Evolutionary conservation across 2,797 vertebrate species (phyloP).

Genomic region (Hypotaenidia philippensis): DNA sequence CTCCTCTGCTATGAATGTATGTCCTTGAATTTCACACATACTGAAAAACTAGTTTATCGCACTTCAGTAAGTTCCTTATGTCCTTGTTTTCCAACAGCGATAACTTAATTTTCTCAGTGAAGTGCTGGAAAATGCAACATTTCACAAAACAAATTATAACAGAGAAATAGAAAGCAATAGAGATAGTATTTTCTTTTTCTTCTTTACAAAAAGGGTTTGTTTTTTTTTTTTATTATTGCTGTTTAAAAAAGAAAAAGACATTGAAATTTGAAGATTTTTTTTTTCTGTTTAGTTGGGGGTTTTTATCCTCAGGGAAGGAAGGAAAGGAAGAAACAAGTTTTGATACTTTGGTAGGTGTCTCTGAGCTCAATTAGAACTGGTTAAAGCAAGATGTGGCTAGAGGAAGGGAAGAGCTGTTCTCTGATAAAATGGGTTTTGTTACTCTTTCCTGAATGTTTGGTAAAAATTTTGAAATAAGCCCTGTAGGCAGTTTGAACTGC

Average conservation of each 20-base stretch:
- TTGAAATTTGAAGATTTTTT: not conserved
- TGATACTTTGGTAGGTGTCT: not conserved
- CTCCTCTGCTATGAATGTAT: not conserved
- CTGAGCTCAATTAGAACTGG: not conserved
- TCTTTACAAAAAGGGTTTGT: not conserved
- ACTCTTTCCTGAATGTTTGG: not conserved
- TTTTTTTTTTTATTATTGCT: not conserved
- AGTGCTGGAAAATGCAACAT: slow-evolving; percentile 32
- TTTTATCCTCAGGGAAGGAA: not conserved
- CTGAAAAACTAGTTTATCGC: slow-evolving; percentile 47
- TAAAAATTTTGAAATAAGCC: not conserved
- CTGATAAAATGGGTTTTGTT: not conserved
- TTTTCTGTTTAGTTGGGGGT: not conserved
- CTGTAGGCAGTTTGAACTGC: not conserved
- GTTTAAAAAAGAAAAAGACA: not conserved
- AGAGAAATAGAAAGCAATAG: not conserved
- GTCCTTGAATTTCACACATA: slow-evolving; percentile 56
- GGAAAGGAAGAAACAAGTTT: not conserved
- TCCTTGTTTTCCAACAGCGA: slow-evolving; percentile 45
- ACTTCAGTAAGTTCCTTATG: slow-evolving; percentile 57
- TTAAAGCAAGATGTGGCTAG: not conserved
- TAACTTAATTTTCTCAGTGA: slow-evolving; percentile 57
- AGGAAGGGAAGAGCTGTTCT: not conserved
- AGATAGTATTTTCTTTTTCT: not conserved
- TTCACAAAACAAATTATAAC: slow-evolving; percentile 40